Base-by-base conservation (phyloP, 2,113 vertebrate genomes). In the Vulpes ferrilata region DNA sequence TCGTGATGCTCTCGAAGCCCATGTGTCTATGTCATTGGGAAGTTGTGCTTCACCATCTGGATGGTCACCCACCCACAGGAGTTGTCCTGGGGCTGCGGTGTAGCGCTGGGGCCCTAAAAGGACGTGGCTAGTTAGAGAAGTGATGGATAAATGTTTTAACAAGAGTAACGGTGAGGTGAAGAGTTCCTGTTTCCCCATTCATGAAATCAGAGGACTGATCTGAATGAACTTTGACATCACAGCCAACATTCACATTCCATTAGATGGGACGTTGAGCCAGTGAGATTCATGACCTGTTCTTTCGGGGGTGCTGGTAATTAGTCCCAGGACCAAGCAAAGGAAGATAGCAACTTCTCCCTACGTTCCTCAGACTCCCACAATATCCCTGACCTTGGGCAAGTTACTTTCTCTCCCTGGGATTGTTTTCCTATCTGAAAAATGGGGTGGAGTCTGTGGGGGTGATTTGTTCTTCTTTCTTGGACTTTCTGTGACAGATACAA, bases 401-500 rank as follows among this genome's bases (percentile, higher is more conserved):
- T 79, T 53, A 15, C 10, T 38, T 84, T 82, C 30, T 89, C 71
- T 74, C 35, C 55, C 55, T 43, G 57, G 19, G 17, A 71, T 35
- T 62, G 8, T 59, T 65, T 90, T 69, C 25, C 60, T 25, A 19
- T 51, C 3, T 88, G 85, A 93, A 67, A 60, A 78, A 64, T 69
- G 2, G 30, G 4, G 20, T 17, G 10, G 23, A 30, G 11, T 23
- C 62, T 82, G 9, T 67, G 62, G 15, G 23, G 35, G 11, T 73
- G 82, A 80, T 60, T 96, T 76, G 13, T 2, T 10, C 30, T 81
- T 85, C 53, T 30, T 11, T 17, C 43, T 76, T 30, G 82, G 65
- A 92, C 65, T 71, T 96, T 91, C 79, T 78, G 51, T 73, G 85
- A 93, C 84, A 76, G 74, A 57, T 20, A 81, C 12, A 71, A 16